Base-by-base conservation (phyloP, 2,888 invertebrate species). In the Cheilosia grossa region DNA sequence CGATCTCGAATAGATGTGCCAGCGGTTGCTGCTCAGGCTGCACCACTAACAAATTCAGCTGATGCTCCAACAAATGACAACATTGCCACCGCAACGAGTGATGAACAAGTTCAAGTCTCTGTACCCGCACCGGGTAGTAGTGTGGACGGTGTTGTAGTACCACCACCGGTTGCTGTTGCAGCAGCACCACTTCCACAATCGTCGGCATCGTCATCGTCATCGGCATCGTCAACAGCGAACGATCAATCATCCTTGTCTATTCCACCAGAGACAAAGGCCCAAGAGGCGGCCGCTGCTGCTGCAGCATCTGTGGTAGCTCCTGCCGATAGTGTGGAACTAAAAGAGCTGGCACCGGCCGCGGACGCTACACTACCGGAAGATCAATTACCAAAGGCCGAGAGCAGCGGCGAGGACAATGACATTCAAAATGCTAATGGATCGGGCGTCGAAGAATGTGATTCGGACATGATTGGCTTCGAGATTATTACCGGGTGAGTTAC, bases 391-490 rank as follows among this genome's bases (percentile, higher is more conserved):
- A 89, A 89, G 86, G 89, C 89, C 89, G 87, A 87, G 79, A 69
- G 87, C 88, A 72, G 61, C 67, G 87, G 86, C 80, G 89, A 88
- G 86, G 87, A 89, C 87, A 87, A 81, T 81, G 88, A 86, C 69
- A 79, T 80, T 73, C 86, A 87, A 82, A 88, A 88, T 85, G 82
- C 87, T 75, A 88, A 87, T 88, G 87, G 79, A 85, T 87, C 77
- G 75, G 82, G 86, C 67, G 87, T 88, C 85, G 96, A 96, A 90
- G 96, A 97, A 92, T 97, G 97, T 91, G 97, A 97, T 92, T 94
- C 96, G 63, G 97, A 97, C 92, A 96, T 97, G 95, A 95, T 97
- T 89, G 97, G 97, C 88, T 98, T 98, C 92, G 98, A 98, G 93
- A 94, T 98, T 90, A 95, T 97, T 89, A 98, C 97, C 88, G 98